Base-by-base conservation (phyloP, 2,797 vertebrate genomes). In the Anolis apletophallus region DNA sequence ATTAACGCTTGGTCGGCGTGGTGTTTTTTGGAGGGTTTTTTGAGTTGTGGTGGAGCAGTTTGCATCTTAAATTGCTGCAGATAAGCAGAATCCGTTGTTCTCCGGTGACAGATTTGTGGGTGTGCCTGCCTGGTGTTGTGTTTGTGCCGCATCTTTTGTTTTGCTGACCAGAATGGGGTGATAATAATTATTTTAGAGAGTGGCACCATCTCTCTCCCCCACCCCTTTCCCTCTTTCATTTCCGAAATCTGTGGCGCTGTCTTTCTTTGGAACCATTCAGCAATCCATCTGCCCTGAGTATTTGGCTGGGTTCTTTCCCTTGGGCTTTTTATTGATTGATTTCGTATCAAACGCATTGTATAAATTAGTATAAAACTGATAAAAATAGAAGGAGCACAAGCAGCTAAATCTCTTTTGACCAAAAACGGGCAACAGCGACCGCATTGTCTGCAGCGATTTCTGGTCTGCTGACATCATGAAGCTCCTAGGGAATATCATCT, bases 31-130 rank as follows among this genome's bases (percentile, higher is more conserved):
- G 23, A 26, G 61, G 23, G 23, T n/a, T n/a, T n/a, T n/a, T n/a
- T n/a, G n/a, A n/a, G n/a, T n/a, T n/a, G 88, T 90, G 91, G 93
- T 90, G 90, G 88, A 40, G 40, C 40, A 5, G 2, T 91, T 93
- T 94, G 93, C 90, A 81, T 89, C 91, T 90, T 80, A 90, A 93
- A 93, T 88, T 68, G 81, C 83, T 90, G 85, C 73, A 34, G 36
- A 76, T 55, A 84, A 87, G 87, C 29, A 13, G 90, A 88, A 90
- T 87, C 86, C 71, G 50, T 7, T 79, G 59, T 50, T 81, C 50
- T 46, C 83, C 79, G 73, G 23, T 0, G 1, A 64, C 21, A 34
- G 85, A 83, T 80, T 80, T 81, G 80, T 40, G 74, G 0, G 4
- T 29, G 52, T 29, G 52, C 13, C 10, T 59, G 52, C 36, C 19